These are phyloP conservation scores for Leptocoma aspasia DNA, from an alignment of 2,113 vertebrate species.

Conservation along the genomic window DNA sequence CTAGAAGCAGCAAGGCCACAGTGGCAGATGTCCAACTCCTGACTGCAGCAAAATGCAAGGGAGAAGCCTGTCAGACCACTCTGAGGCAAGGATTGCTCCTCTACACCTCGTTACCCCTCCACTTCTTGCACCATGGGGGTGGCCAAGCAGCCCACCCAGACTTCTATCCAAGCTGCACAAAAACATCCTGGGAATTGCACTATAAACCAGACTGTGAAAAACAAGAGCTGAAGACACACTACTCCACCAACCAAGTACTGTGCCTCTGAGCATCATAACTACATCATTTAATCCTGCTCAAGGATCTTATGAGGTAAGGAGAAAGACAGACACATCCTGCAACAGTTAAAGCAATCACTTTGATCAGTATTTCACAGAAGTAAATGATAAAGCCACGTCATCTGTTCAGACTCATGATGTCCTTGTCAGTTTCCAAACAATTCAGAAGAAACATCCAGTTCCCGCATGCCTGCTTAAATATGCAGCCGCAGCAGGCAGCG, in stretches of 20 bases:
- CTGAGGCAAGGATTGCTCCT: neutral
- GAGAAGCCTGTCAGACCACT: neutral
- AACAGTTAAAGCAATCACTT: neutral
- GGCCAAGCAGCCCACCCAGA: neutral
- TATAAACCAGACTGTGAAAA: neutral
- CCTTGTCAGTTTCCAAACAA: neutral
- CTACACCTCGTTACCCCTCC: accelerated
- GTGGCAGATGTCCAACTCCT: neutral
- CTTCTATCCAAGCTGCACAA: neutral
- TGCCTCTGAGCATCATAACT: neutral
- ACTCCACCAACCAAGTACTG: neutral
- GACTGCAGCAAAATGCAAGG: neutral
- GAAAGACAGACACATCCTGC: neutral
- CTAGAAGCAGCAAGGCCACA: neutral
- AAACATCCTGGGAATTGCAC: neutral
- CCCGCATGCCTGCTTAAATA: neutral
- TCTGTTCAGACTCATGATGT: neutral
- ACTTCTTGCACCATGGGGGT: neutral
- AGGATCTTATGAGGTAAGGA: neutral
- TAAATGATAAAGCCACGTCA: neutral
- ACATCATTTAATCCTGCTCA: neutral
- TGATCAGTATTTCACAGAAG: neutral
- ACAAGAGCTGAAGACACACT: neutral
- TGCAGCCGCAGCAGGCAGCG: accelerated
- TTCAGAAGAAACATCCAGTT: neutral